Base-by-base conservation (phyloP, 2,113 vertebrate species). In the Pteruthius melanotis region DNA sequence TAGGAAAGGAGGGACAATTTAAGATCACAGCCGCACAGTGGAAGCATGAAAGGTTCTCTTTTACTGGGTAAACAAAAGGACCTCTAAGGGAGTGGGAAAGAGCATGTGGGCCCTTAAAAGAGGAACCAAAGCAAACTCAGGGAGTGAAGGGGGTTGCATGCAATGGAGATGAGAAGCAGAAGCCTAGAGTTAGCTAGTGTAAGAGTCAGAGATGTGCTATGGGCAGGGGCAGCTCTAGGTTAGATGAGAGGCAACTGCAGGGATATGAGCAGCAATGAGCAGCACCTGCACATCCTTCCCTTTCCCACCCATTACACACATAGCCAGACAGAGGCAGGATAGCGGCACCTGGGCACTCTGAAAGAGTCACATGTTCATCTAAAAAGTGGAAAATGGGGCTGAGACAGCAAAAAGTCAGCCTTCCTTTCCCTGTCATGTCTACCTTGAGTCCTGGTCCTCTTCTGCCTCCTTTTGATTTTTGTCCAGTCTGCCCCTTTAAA, bases 401-500 rank as follows among this genome's bases (percentile, higher is more conserved):
- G 30, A 74, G 42, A 47, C 21, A 49, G n/a, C 11, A 74, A 74
- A 60, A 85, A 81, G 9, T 57, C 11, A 78, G 4, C 6, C 6
- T 47, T 27, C 21, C 18, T 81, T 80, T 81, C 20, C 6, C 6
- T 45, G 11, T 24, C 56, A 40, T 35, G 33, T 60, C 35, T 84
- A 30, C 24, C 19, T 22, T 76, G 49, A 79, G 6, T 13, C 15
- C 39, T 18, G 3, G 6, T 83, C 16, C 14, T 84, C 56, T 49
- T 84, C 24, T 85, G 19, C 21, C 9, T 71, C 53, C 68, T n/a
- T 64, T 60, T 75, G 8, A 30, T 70, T 75, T 64, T 72, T 53
- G 14, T 21, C 8, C 26, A 18, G 33, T n/a, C 74, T 91, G 17
- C 2, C 27, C 27, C 44, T 93, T 93, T 94, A 87, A 94, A 94